A percentile compares a stretch with the other conserved stretches of the same genome.
These are phyloP conservation scores for Hypomecis atomaria DNA, from an alignment of 2,888 invertebrate genomes.

Conservation along the genomic window DNA sequence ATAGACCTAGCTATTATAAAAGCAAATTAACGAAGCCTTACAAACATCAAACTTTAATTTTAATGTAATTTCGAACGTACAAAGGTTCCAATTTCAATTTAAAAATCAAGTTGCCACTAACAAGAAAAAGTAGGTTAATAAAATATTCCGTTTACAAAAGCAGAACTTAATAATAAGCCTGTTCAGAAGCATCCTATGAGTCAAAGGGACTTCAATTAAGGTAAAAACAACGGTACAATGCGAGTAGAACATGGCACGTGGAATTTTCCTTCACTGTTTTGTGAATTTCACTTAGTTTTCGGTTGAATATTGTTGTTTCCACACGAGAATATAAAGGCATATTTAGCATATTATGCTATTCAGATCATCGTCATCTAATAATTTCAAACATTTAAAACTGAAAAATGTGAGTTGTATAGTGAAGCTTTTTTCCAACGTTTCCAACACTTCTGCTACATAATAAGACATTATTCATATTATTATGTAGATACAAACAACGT, in stretches of 20 bases:
- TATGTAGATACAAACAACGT: too few species aligned
- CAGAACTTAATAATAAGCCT: slow-evolving; percentile 52
- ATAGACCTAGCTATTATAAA: too few species aligned
- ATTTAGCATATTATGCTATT: neutral
- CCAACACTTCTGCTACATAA: too few species aligned
- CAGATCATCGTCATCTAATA: neutral
- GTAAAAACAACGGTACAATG: slow-evolving; percentile 29
- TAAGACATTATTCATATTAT: too few species aligned
- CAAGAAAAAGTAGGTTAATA: slow-evolving; percentile 22
- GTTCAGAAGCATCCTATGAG: slow-evolving; percentile 48
- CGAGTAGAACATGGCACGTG: slow-evolving; percentile 13
- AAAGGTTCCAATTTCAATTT: slow-evolving; percentile 11
- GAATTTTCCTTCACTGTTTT: neutral
- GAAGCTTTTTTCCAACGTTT: too few species aligned
- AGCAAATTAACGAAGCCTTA: too few species aligned
- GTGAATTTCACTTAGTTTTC: neutral
- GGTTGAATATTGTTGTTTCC: neutral
- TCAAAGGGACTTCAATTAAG: slow-evolving; percentile 52
- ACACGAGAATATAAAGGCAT: neutral
- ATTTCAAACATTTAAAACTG: neutral
- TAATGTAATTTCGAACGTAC: neutral
- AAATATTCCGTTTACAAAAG: slow-evolving; percentile 26
- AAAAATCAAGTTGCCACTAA: slow-evolving; percentile 37
- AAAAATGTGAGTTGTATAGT: too few species aligned
- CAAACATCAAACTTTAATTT: neutral